A percentile compares a stretch with the other conserved stretches of the same genome.
phyloP scores from a whole-genome alignment of 1,140 invertebrate species.

The Nilaparvata lugens region DNA sequence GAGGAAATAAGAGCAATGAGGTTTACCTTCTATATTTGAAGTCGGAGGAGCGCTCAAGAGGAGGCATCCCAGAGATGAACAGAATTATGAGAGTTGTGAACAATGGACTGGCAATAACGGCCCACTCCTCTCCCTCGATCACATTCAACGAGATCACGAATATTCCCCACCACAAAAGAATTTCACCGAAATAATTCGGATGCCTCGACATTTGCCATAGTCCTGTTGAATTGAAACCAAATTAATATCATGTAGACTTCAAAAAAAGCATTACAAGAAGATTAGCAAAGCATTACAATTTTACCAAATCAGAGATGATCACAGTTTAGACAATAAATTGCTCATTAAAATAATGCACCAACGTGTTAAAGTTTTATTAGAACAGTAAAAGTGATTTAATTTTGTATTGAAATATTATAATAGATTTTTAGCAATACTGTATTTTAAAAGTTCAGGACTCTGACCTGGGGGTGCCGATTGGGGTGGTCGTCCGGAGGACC shows the following conservation, averaged over 20 bases:
- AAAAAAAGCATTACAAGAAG: neutral
- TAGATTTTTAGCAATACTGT: too few species aligned
- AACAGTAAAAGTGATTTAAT: too few species aligned
- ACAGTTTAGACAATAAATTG: too few species aligned
- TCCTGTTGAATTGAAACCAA: conserved; percentile 41
- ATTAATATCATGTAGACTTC: conserved; percentile 12
- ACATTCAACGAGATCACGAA: conserved; percentile 83
- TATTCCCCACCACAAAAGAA: conserved; percentile 88
- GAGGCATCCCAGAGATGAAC: conserved; percentile 77
- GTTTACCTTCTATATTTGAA: conserved; percentile 80
- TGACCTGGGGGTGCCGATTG: too few species aligned
- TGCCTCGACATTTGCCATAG: conserved; percentile 84
- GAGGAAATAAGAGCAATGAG: too few species aligned
- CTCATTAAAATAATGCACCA: too few species aligned
- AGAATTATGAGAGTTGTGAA: conserved; percentile 83
- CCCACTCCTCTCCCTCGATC: conserved; percentile 68
- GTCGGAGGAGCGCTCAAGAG: conserved; percentile 75
- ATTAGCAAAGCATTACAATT: conserved; percentile 1
- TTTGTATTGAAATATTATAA: too few species aligned
- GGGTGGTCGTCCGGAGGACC: too few species aligned
- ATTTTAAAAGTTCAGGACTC: too few species aligned
- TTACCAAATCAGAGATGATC: neutral
- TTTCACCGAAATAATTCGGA: conserved; percentile 94
- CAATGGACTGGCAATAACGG: conserved; percentile 76
- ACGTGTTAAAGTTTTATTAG: too few species aligned